Evolutionary conservation across 2,888 invertebrate genomes (phyloP).

Genomic region (Cheiracanthium punctorium): DNA sequence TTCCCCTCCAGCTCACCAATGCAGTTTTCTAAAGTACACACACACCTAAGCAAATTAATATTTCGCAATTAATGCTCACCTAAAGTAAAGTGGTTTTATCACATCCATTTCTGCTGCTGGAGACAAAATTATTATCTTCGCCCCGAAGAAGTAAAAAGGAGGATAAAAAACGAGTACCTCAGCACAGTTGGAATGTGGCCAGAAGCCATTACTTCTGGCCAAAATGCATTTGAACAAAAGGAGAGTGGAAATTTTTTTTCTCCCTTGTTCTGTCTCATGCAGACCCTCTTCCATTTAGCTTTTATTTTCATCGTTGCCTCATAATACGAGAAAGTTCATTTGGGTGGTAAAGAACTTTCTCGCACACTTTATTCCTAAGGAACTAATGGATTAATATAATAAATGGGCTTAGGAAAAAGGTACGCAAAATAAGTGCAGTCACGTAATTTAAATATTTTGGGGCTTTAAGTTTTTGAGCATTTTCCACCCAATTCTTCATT

Average conservation of each 20-base stretch:
- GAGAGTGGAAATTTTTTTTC: not conserved
- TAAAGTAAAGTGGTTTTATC: constrained; percentile 44
- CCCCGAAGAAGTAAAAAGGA: not conserved
- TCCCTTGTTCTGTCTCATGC: not conserved
- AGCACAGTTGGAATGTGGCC: not conserved
- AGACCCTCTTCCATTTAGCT: not conserved
- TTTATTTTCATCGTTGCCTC: not conserved
- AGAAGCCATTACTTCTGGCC: not conserved
- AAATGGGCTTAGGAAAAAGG: too few species aligned
- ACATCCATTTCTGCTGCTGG: constrained; percentile 36
- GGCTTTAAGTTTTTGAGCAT: too few species aligned
- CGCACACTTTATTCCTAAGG: too few species aligned
- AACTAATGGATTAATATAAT: too few species aligned
- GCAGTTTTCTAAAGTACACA: too few species aligned
- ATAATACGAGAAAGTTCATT: too few species aligned
- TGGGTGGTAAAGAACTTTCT: too few species aligned
- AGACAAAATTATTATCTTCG: constrained; percentile 34
- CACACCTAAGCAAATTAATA: too few species aligned
- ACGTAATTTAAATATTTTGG: too few species aligned
- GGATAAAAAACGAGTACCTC: not conserved
- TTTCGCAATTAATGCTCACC: constrained; percentile 40
- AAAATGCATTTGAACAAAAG: not conserved
- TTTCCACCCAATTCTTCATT: too few species aligned
- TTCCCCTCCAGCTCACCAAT: too few species aligned
- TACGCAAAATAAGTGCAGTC: too few species aligned